Conservation (phyloP, 1,140 invertebrate species). For the Aphaenogaster floridana region DNA sequence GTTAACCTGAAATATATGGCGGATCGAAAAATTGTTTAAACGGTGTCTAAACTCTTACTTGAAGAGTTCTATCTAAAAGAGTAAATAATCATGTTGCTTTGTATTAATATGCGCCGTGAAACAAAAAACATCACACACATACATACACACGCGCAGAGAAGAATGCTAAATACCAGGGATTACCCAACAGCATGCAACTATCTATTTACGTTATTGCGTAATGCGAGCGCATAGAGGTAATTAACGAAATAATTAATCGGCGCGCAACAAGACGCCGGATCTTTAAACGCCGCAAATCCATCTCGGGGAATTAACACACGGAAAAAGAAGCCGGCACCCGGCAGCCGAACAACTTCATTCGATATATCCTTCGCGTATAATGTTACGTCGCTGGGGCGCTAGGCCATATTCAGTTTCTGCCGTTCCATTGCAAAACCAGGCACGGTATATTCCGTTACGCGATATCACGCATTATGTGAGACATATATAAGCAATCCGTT, state of each 20-base stretch:
- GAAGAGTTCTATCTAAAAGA: too few species aligned
- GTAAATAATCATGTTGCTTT: slow-evolving; percentile 8
- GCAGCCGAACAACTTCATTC: slow-evolving; percentile 69
- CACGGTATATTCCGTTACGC: slow-evolving; percentile 63
- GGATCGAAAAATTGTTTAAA: too few species aligned
- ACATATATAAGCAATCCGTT: slow-evolving; percentile 18
- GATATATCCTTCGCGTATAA: slow-evolving; percentile 72
- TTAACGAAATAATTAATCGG: slow-evolving; percentile 40
- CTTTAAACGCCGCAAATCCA: slow-evolving; percentile 63
- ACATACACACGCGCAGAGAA: background rate
- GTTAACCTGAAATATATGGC: too few species aligned
- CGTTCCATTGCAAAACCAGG: slow-evolving; percentile 68
- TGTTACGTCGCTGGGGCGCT: slow-evolving; percentile 55
- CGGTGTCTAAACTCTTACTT: too few species aligned
- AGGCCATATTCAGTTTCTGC: slow-evolving; percentile 70
- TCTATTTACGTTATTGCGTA: slow-evolving; percentile 27
- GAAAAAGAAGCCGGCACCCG: slow-evolving; percentile 53
- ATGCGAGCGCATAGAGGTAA: slow-evolving; percentile 13
- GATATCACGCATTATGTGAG: slow-evolving; percentile 45
- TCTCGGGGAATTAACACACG: slow-evolving; percentile 59
- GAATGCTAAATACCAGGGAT: slow-evolving; percentile 8
- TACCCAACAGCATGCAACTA: background rate
- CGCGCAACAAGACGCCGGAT: background rate
- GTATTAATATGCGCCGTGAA: background rate
- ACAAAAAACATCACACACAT: background rate